Evolutionary conservation across 2,797 vertebrate species (phyloP), one percentile per base, ranked within the genome.

Genomic region (Sebastes baramenuke): DNA sequence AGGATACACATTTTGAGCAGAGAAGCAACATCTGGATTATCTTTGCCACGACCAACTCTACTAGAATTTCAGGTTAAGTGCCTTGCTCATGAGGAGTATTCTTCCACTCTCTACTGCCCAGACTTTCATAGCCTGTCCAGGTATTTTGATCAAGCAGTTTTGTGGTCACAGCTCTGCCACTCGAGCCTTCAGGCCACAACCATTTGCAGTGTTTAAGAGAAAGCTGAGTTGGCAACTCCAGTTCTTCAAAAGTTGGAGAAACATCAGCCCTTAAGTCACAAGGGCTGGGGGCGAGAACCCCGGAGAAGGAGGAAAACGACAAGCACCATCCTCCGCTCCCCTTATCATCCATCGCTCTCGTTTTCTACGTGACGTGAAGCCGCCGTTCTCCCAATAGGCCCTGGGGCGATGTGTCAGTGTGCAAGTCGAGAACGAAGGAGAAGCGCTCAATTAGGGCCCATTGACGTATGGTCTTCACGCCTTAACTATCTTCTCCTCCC

Each of bases 391-490:
- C 85, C 89, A 86, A 88, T 92, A 74, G 84, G 83, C 86, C 86
- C 83, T 46, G 65, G 74, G 85, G 87, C 68, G 54, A 80, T 73
- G 79, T 93, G 90, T 91, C 88, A 90, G 84, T 69, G 79, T 42
- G 84, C 72, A 80, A 81, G 86, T 77, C 71, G 77, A 87, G 83
- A 87, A 80, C n/a, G 82, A 85, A 87, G 84, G 88, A 86, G 85
- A 90, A 83, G 85, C 22, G 80, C 83, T 92, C 87, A 93, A 93
- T 93, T 94, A 91, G 86, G 81, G 70, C 67, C 86, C 59, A 75
- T 54, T 91, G 92, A 92, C 87, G 74, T 87, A 80, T 79, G 80
- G 83, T 88, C 89, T 86, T 87, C 80, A 85, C 54, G 52, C 83
- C 74, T 83, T 83, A 85, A 89, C 77, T 87, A 87, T 86, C 80